Base-by-base conservation (phyloP, 2,797 vertebrate species). In the Hoplostethus mediterraneus region DNA sequence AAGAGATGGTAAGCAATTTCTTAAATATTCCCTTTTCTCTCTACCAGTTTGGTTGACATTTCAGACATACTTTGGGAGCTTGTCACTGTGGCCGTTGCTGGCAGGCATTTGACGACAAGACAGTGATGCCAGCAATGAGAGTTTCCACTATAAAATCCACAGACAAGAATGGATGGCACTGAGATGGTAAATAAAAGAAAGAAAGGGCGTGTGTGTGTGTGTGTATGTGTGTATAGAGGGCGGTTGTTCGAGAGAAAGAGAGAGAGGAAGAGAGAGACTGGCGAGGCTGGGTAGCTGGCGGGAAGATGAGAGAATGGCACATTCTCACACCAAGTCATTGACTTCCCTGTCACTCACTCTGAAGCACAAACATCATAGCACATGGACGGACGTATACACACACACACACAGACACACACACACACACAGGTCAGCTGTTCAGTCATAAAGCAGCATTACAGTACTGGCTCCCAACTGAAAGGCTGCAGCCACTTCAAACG, bases 381-480 rank as follows among this genome's bases (percentile, higher is more conserved):
- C 66, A 67, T 21, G 21, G 21, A 21, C 21, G 21, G 21, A 21
- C 21, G 36, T 55, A 30, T 56, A 78, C 42, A 38, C 61, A 70
- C 49, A 75, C 65, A 66, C 40, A 44, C 58, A 61, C 62, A 62
- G 40, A 48, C 71, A 63, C 30, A 49, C 33, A 69, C 42, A 75
- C 40, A 69, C 57, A 52, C 40, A 61, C 45, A 40, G 55, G 62
- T 87, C 86, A 89, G 87, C 71, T 87, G 85, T 76, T 73, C 65
- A 67, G 45, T 54, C 76, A 70, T 79, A 77, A 82, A 87, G 76
- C 65, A 70, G 71, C 38, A 71, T 78, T 73, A 86, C 62, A 69
- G 57, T 14, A 44, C 45, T 80, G 82, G 77, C 77, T 84, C 42
- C 55, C 51, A 77, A 81, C 82, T 80, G 75, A 84, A 77, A 88